Conservation (phyloP, 37 sponge, comb jelly and placozoan species). For the Beroe forskalii region DNA sequence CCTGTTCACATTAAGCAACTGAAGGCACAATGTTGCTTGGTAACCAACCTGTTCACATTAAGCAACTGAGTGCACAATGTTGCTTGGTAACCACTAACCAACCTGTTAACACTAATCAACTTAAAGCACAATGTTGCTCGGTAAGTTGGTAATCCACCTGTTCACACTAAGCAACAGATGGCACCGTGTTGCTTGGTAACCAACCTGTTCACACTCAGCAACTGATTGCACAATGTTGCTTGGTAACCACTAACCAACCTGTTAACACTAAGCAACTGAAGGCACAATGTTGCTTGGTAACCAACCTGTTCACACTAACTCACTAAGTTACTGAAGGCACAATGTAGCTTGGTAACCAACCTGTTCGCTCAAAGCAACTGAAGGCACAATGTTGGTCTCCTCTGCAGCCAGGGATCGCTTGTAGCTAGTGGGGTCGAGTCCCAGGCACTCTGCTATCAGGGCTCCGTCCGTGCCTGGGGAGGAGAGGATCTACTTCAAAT, state of each 20-base stretch:
- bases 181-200: too few species aligned
- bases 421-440: constrained; percentile 54
- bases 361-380: background rate
- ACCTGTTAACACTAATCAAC: too few species aligned
- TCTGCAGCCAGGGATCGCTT: constrained; percentile 29
- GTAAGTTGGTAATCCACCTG: too few species aligned
- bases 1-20: too few species aligned
- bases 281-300: background rate
- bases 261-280: background rate
- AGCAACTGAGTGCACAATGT: background rate
- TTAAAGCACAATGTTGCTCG: too few species aligned
- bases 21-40: background rate
- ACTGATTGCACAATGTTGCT: too few species aligned
- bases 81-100: too few species aligned
- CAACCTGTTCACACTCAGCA: too few species aligned
- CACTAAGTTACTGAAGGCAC: background rate
- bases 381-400: background rate
- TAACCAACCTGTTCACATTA: background rate
- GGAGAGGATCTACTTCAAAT: too few species aligned
- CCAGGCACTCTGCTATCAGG: constrained; percentile 80
- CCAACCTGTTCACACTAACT: background rate
- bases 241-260: too few species aligned
- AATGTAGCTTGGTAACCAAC: background rate
- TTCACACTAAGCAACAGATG: too few species aligned
- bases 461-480: constrained; percentile 75